phyloP scores from a whole-genome alignment of 2,888 invertebrate species.

The Ypsolopha sequella region DNA sequence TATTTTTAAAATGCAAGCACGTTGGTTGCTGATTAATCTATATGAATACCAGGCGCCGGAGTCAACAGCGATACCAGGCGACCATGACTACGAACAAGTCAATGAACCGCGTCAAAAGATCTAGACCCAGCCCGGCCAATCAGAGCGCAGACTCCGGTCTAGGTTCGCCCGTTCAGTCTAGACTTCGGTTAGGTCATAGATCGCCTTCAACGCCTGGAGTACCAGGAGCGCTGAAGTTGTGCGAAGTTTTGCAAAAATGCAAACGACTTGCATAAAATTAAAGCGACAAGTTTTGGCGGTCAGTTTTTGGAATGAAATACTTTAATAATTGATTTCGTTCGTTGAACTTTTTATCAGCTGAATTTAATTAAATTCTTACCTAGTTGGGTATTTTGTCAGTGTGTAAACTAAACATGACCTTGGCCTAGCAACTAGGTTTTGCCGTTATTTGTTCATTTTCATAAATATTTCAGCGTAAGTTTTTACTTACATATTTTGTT shows the following conservation, averaged over 20 bases:
- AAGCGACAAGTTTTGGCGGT: too few relatives aligned
- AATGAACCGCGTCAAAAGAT: background rate
- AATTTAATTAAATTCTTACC: too few relatives aligned
- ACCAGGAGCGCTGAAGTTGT: background rate
- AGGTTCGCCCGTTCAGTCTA: background rate
- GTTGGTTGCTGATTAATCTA: background rate
- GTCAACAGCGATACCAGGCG: background rate
- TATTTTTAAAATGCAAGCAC: background rate
- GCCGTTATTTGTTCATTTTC: too few relatives aligned
- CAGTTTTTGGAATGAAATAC: too few relatives aligned
- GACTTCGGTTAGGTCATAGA: constrained; percentile 2
- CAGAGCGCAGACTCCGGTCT: background rate
- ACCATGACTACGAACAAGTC: background rate
- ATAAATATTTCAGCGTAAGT: too few relatives aligned
- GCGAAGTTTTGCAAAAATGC: constrained; percentile 5
- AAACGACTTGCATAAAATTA: too few relatives aligned
- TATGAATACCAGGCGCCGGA: background rate
- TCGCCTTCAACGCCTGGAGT: constrained; percentile 1
- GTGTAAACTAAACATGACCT: too few relatives aligned
- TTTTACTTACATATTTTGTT: too few relatives aligned
- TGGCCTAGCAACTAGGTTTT: too few relatives aligned
- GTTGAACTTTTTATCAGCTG: too few relatives aligned
- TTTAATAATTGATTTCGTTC: too few relatives aligned
- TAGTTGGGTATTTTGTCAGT: too few relatives aligned
- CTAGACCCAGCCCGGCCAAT: constrained; percentile 1